Base-by-base conservation (phyloP, 2,888 invertebrate genomes). In the Napeogenes sylphis region DNA sequence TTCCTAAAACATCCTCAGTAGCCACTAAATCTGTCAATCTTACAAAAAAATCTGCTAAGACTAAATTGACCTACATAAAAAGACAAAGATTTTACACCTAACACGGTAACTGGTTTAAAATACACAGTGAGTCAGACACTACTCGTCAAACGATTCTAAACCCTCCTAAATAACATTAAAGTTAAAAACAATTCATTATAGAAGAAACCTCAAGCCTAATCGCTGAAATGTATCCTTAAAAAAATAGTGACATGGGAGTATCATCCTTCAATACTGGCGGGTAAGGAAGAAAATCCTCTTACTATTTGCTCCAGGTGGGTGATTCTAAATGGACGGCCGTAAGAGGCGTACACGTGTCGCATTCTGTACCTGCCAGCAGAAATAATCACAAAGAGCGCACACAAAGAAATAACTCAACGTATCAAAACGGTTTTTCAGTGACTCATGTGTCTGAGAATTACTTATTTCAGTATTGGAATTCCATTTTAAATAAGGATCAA, bases 11-110 rank as follows among this genome's bases (percentile, higher is more conserved):
- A 64, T 55, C 57, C 65, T 47, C 56, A 55, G 63, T 56, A 59
- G 61, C 55, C 68, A 68, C 68, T 74, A 75, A 75, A 74, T 75
- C 73, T 71, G 75, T 75, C 75, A 59, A 63, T 65, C 67, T 70
- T 72, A 72, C 71, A 75, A 75, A 75, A 73, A 73, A 73, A 71
- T 72, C 71, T 57, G 65, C 68, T 68, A 68, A 68, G 59, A 63
- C 65, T 57, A 68, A 72, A 70, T 67, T 71, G 71, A 70, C 67
- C 68, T 67, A 74, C 69, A 64, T 68, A 73, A 72, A 73, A 73
- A 70, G 70, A 75, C 70, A 72, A 72, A 65, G 73, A 72, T 59
- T 66, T 66, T 67, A 64, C 70, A 70, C 72, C 70, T 72, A 69
- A 70, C 70, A 61, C 67, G 66, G 68, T 63, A 56, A 59, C 64